Base-by-base conservation (phyloP, 2,113 vertebrate genomes). In the Polypterus bichir region DNA sequence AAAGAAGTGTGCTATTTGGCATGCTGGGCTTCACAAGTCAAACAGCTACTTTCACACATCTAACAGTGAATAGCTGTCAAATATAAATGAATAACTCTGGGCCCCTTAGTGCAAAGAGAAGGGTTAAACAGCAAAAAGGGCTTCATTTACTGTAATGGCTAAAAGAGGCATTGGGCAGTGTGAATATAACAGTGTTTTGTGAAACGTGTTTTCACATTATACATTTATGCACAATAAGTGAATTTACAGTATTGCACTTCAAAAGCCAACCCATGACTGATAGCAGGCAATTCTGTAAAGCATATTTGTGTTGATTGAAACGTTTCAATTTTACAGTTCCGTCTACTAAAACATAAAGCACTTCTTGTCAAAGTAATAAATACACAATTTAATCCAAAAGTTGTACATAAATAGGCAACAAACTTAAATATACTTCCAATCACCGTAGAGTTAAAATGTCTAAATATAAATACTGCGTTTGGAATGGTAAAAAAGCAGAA, bases 1-100 rank as follows among this genome's bases (percentile, higher is more conserved):
- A 71, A 65, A 62, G 67, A 76, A 76, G 74, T 69, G 69, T 65
- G 68, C 70, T 76, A 68, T 77, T 79, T 76, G 63, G 72, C 74
- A 81, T 61, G 70, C 67, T 71, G 74, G 71, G 70, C 65, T 70
- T 71, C 76, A 71, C 47, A 64, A 0, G 3, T 70, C 68, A 75
- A 76, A 69, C 68, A 79, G 76, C 72, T 74, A 59, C 65, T 60
- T 73, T 63, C 67, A 64, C 69, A 62, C 73, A 48, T 61, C 70
- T 62, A 70, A 53, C 68, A 62, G 55, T 66, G 74, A 79, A 76
- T 48, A 74, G 73, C 61, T 47, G 52, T 49, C 61, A 58, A 71
- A 57, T 52, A 63, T 51, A 64, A 53, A 66, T 51, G 27, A 54
- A 48, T 44, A 49, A 59, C 59, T 53, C 49, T 44, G 9, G 69